Evolutionary conservation across 64 coral and sea anemone genomes (phyloP).

Genomic region (Acropora tenuis): DNA sequence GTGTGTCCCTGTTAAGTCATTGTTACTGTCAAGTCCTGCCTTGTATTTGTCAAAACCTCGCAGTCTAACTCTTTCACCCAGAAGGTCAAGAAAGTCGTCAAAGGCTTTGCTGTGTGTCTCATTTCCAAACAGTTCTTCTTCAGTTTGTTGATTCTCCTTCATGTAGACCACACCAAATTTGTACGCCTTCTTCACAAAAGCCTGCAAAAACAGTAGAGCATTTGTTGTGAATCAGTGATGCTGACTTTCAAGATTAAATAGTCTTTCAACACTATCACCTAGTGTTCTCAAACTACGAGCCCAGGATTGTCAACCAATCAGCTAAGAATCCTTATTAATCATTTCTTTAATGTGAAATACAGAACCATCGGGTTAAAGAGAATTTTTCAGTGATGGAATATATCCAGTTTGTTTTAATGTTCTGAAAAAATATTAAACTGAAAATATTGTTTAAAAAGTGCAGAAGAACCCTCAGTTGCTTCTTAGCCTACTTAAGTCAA

Average conservation of each 20-base stretch:
- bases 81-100: conserved; percentile 83
- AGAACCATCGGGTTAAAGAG: no score
- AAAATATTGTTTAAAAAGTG: no score
- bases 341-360: no score
- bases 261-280: background rate
- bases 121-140: conserved; percentile 85
- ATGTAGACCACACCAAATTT: conserved; percentile 93
- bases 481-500: no score
- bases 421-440: no score
- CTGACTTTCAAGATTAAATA: background rate
- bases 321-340: no score
- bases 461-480: no score
- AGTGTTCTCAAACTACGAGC: no score
- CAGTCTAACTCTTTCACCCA: conserved; percentile 76
- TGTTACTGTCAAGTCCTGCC: conserved; percentile 70
- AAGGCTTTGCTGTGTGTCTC: conserved; percentile 81
- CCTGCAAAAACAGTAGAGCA: conserved; percentile 22
- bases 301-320: no score
- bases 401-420: no score
- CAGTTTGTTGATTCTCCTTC: conserved; percentile 84
- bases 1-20: conserved; percentile 85
- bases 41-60: conserved; percentile 83
- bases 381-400: no score
- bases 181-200: conserved; percentile 84
- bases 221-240: no score